phyloP scores from a whole-genome alignment of 2,888 invertebrate genomes.

The Dryobota labecula region DNA sequence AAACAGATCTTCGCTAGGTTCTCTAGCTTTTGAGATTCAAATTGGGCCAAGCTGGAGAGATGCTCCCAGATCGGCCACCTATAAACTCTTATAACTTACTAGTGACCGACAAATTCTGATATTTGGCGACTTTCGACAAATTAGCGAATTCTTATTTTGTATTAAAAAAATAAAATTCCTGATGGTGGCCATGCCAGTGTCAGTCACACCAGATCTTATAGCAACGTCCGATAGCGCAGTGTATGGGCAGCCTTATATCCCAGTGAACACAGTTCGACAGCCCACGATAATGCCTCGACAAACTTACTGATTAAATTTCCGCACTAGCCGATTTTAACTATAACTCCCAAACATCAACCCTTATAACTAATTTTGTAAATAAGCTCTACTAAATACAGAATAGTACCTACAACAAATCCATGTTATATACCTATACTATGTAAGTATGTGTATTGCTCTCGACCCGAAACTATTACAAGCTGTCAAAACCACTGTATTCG shows the following conservation, averaged over 20 bases:
- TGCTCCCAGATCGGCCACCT: no score
- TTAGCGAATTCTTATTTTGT: no score
- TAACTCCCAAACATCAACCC: conserved; percentile 67
- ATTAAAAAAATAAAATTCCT: no score
- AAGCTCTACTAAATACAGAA: conserved; percentile 51
- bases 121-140: no score
- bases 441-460: conserved; percentile 1
- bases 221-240: conserved; percentile 23
- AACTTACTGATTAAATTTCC: conserved; percentile 79
- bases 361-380: conserved; percentile 71
- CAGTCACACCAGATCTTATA: no score
- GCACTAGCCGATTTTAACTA: conserved; percentile 72
- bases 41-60: no score
- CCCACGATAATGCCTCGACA: conserved; percentile 70
- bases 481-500: conserved; percentile 49
- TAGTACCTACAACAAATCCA: conserved; percentile 13
- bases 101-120: no score
- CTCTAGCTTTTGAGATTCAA: no score
- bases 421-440: not conserved
- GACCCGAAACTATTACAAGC: conserved; percentile 38
- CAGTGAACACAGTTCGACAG: conserved; percentile 65
- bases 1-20: no score
- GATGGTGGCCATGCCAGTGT: no score
- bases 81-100: no score
- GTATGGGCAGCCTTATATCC: conserved; percentile 46